phyloP scores from a whole-genome alignment of 23 tunicate genomes.

The Botrylloides violaceus region DNA sequence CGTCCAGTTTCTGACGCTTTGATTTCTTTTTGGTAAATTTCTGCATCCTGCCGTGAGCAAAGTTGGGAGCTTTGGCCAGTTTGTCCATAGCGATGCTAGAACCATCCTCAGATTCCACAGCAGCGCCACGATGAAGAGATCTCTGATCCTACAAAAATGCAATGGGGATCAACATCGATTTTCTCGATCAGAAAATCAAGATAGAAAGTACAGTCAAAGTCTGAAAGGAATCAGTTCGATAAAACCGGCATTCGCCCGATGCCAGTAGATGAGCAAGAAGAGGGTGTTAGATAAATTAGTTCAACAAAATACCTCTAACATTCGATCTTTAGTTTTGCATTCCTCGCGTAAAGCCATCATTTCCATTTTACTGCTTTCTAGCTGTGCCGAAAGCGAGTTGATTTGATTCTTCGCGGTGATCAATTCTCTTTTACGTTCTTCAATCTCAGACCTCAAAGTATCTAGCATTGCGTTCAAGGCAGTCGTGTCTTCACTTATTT shows the following conservation, averaged over 20 bases:
- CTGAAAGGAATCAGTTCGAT: no score
- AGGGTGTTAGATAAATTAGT: no score
- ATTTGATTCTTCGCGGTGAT: constrained; percentile 9
- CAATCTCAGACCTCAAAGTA: constrained; percentile 6
- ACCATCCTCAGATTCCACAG: constrained; percentile 17
- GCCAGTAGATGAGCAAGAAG: no score
- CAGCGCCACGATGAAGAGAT: neutral
- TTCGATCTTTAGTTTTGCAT: constrained; percentile 14
- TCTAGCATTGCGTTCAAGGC: neutral
- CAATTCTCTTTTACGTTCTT: constrained; percentile 18
- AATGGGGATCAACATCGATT: no score
- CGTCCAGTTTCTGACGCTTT: neutral
- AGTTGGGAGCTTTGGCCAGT: neutral
- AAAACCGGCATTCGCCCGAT: no score
- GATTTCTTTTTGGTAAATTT: constrained; percentile 5
- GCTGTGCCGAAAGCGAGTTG: neutral
- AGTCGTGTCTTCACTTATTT: constrained; percentile 19
- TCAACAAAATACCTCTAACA: constrained; percentile 1
- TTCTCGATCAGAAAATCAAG: no score
- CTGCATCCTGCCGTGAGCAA: neutral
- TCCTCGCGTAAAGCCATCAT: constrained; percentile 14
- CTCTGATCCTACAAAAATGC: constrained; percentile 7
- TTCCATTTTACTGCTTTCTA: neutral
- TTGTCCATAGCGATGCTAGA: constrained; percentile 20
- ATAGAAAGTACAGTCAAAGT: no score